Conservation (phyloP, 1,140 invertebrate species). For the Anastrepha ludens region DNA sequence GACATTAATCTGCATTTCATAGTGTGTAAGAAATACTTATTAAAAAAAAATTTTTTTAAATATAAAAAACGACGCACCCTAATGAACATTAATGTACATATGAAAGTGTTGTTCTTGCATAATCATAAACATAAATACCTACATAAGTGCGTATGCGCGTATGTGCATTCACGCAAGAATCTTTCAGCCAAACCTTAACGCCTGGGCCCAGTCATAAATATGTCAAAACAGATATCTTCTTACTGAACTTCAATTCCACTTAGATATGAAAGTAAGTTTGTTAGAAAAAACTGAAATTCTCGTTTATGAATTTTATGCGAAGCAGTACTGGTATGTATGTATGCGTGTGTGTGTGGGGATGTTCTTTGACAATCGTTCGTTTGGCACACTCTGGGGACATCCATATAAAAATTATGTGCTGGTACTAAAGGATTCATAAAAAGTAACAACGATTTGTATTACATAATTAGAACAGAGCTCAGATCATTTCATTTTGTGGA, state of each 20-base stretch:
- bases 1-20: too few relatives aligned
- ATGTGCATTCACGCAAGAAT: background rate
- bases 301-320: too few relatives aligned
- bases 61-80: background rate
- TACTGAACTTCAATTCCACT: background rate
- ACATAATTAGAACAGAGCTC: background rate
- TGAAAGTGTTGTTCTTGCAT: background rate
- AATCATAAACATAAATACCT: background rate
- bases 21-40: too few relatives aligned
- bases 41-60: too few relatives aligned
- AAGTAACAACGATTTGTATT: slow-evolving; percentile 28
- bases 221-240: slow-evolving; percentile 53
- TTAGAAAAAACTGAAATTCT: background rate
- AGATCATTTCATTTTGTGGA: background rate
- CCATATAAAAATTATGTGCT: background rate
- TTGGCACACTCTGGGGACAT: slow-evolving; percentile 24
- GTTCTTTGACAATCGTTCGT: too few relatives aligned
- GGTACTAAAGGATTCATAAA: background rate
- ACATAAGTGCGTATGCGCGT: background rate
- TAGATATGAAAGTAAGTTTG: background rate
- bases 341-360: too few relatives aligned
- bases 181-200: slow-evolving; percentile 24
- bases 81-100: background rate
- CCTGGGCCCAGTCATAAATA: slow-evolving; percentile 31
- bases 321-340: background rate